These are phyloP conservation scores for Tetramorium alpestre DNA, from an alignment of 1,140 invertebrate genomes.

Conservation along the genomic window DNA sequence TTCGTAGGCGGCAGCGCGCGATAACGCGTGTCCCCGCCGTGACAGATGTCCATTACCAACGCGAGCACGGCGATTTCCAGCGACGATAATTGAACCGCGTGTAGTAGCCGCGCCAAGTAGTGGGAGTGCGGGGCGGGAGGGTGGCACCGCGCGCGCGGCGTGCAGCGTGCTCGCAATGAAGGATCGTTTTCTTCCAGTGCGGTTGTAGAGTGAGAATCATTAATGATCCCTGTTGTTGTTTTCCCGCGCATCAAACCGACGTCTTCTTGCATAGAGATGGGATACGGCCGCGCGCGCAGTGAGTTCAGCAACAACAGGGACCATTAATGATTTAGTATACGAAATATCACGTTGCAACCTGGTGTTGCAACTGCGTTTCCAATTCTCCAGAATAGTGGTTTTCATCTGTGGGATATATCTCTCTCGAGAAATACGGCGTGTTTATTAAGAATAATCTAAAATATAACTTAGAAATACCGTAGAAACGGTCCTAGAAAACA, in stretches of 20 bases:
- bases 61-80: conserved; percentile 50
- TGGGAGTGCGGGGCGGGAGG: neutral
- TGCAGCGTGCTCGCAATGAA: neutral
- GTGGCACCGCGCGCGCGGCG: neutral
- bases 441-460: neutral
- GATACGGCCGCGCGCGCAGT: neutral
- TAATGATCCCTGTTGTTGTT: conserved; percentile 40
- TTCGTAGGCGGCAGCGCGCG: conserved; percentile 44
- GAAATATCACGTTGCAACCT: conserved; percentile 35
- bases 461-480: neutral
- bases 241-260: neutral
- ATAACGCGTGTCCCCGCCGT: conserved; percentile 46
- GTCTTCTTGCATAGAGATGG: conserved; percentile 23
- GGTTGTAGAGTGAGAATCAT: conserved; percentile 11
- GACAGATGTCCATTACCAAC: conserved; percentile 57
- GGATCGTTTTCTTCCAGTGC: conserved; percentile 23
- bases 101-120: neutral
- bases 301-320: conserved; percentile 10
- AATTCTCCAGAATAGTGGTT: conserved; percentile 22
- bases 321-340: conserved; percentile 46
- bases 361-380: conserved; percentile 8
- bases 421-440: neutral
- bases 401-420: neutral
- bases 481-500: neutral
- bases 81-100: conserved; percentile 52